Conservation (phyloP, 1,140 invertebrate genomes). For the Hylyphantes graminicola region DNA sequence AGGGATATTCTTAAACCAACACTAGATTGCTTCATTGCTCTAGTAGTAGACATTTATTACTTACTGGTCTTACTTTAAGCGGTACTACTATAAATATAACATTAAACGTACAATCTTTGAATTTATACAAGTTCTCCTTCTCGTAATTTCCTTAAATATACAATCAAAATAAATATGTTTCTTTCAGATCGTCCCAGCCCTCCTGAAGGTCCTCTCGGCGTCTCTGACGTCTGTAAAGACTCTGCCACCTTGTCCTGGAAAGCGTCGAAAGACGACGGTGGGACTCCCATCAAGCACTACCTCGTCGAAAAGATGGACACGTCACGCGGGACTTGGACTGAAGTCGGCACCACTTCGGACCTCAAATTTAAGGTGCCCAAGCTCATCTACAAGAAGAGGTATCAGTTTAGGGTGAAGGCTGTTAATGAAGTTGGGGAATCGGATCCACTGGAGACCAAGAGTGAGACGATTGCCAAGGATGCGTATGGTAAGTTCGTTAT, state of each 20-base stretch:
- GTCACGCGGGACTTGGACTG: conserved; percentile 89
- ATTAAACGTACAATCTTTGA: no score
- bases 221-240: conserved; percentile 91
- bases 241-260: conserved; percentile 95
- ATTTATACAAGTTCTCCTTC: no score
- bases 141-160: no score
- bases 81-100: no score
- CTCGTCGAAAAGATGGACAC: conserved; percentile 95
- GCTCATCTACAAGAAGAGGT: conserved; percentile 84
- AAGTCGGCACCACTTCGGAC: conserved; percentile 82
- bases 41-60: no score
- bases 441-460: conserved; percentile 92
- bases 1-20: no score
- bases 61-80: no score
- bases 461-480: conserved; percentile 95
- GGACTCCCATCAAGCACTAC: conserved; percentile 93
- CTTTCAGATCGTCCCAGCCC: conserved; percentile 85
- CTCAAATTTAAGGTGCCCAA: conserved; percentile 90
- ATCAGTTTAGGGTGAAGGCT: conserved; percentile 98
- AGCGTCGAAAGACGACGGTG: conserved; percentile 92
- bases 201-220: conserved; percentile 91
- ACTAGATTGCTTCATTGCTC: no score
- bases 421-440: conserved; percentile 97
- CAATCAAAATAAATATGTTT: no score
- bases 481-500: conserved; percentile 78